Base-by-base conservation (phyloP, 2,888 invertebrate genomes). In the Drosophila macrothrix region DNA sequence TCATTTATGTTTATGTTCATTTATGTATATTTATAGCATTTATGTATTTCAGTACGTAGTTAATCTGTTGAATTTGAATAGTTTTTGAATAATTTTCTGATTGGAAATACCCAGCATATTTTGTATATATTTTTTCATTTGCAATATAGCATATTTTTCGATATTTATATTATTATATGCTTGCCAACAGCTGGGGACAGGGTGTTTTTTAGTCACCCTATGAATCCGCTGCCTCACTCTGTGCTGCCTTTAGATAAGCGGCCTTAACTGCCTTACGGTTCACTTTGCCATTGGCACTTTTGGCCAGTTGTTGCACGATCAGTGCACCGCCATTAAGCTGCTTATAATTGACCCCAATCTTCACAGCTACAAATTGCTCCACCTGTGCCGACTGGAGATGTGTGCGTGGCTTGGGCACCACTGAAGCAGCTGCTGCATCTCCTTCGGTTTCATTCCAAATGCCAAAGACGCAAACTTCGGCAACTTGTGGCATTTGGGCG, bases 381-480 rank as follows among this genome's bases (percentile, higher is more conserved):
- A 90, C 82, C 14, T 78, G 59, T 19, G 19, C 28, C 53, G 73
- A 64, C 78, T 81, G 5, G 59, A 92, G 58, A 6, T 80, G 77
- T 25, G 83, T 82, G 9, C 79, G 82, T 0, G 74, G 43, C 4
- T 78, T 69, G 14, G 81, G 72, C 1, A 92, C 90, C 4, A 93
- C 86, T 0, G 91, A 84, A 0, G 92, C 93, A n/a, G 92, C 92
- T 0, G 93, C 92, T 1, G 92, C 85, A 81, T 93, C 92, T 2
- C 91, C 92, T 50, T 86, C 85, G 19, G 84, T 84, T 39, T 88
- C 88, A 70, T 90, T 91, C 76, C 90, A 91, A 25, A 92, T 77
- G 10, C 92, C 92, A 62, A 92, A 91, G 31, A 93, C 93, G 39
- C 90, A 91, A 12, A 88, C 92, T 54, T 92, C 91, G 16, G 87